Evolutionary conservation across 1,140 invertebrate genomes (phyloP).

Genomic region (Microplitis mediator): DNA sequence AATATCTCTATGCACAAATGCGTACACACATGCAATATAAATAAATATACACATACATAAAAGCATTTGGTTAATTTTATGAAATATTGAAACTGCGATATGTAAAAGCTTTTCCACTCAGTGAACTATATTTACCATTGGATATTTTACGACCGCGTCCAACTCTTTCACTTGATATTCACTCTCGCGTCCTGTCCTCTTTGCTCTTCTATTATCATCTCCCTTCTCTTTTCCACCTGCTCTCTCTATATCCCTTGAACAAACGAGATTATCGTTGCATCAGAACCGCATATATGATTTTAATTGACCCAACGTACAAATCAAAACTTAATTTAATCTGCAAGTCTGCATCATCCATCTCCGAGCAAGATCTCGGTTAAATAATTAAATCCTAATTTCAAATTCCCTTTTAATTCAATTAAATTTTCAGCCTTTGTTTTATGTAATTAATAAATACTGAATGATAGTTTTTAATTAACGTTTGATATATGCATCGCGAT

Average conservation of each 20-base stretch:
- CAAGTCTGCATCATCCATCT: background rate
- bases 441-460: too few relatives aligned
- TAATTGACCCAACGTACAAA: background rate
- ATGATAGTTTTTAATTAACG: too few relatives aligned
- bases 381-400: too few relatives aligned
- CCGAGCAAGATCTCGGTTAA: too few relatives aligned
- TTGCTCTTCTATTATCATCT: too few relatives aligned
- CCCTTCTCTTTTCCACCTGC: background rate
- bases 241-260: background rate
- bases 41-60: conserved; percentile 33
- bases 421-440: too few relatives aligned
- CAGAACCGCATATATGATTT: background rate
- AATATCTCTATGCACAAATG: too few relatives aligned
- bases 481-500: too few relatives aligned
- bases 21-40: conserved; percentile 1
- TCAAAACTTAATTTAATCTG: background rate
- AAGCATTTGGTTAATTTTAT: conserved; percentile 34
- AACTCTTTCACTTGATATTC: background rate
- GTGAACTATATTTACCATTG: background rate
- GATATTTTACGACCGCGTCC: too few relatives aligned
- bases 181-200: background rate
- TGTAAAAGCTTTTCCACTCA: background rate
- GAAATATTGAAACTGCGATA: conserved; percentile 28
- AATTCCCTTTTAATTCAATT: too few relatives aligned
- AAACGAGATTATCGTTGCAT: background rate